Evolutionary conservation across 2,888 invertebrate genomes (phyloP).

Genomic region (Drosophila trichaetosa): DNA sequence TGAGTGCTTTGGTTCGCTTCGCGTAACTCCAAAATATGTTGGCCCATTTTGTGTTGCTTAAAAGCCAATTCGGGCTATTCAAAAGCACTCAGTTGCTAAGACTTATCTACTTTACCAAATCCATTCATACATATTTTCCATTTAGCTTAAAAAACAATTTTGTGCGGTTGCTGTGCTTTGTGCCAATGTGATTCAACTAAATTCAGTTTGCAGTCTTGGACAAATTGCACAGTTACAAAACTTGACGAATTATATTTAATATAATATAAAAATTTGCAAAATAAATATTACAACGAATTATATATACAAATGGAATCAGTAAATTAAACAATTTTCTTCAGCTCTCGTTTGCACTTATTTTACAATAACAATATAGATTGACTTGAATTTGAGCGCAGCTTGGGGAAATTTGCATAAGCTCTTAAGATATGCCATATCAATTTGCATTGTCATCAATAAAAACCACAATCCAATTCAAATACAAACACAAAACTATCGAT

Average conservation of each 20-base stretch:
- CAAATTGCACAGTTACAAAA: background rate
- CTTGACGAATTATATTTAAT: background rate
- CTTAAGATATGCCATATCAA: conserved; percentile 25
- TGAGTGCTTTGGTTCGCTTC: conserved; percentile 41
- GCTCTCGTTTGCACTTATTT: background rate
- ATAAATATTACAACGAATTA: background rate
- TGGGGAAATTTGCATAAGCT: background rate
- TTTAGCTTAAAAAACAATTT: conserved; percentile 32
- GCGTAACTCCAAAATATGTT: conserved; percentile 37
- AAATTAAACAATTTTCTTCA: background rate
- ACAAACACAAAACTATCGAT: conserved; percentile 48
- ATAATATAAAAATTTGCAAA: background rate
- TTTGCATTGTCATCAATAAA: conserved; percentile 28
- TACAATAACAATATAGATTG: background rate
- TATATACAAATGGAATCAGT: background rate
- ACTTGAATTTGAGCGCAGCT: background rate
- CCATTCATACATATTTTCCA: conserved; percentile 11
- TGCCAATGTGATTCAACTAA: background rate
- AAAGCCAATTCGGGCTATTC: conserved; percentile 15
- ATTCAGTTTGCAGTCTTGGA: background rate
- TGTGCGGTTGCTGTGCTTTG: background rate
- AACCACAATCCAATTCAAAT: conserved; percentile 21
- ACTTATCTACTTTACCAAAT: conserved; percentile 33
- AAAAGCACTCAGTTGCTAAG: conserved; percentile 3
- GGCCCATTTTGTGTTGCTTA: conserved; percentile 15